These are phyloP conservation scores for Prietella phreatophila DNA, from an alignment of 2,113 vertebrate genomes.

Conservation along the genomic window DNA sequence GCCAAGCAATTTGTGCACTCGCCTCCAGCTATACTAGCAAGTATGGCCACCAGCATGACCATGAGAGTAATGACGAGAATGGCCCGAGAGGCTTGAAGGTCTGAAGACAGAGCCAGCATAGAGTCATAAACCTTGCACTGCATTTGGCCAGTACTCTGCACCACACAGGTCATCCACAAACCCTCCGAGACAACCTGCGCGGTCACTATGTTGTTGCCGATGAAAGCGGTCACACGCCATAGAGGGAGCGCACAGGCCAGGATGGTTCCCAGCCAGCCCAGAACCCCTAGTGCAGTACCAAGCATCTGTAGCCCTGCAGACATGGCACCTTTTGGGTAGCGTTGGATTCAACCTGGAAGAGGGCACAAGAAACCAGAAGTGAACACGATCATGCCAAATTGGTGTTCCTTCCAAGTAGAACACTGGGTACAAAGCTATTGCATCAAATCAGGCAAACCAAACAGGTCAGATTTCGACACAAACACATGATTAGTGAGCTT, in stretches of 20 bases:
- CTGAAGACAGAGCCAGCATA: constrained; percentile 73
- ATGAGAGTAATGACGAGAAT: constrained; percentile 75
- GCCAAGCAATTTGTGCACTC: constrained; percentile 80
- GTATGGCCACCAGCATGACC: constrained; percentile 67
- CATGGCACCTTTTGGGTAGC: constrained; percentile 19
- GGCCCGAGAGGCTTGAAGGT: constrained; percentile 79
- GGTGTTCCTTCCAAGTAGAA: not conserved
- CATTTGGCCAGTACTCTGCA: constrained; percentile 77
- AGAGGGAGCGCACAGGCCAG: constrained; percentile 77
- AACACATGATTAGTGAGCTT: not conserved
- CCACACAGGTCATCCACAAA: constrained; percentile 77
- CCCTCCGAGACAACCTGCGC: constrained; percentile 69
- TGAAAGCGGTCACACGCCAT: constrained; percentile 80
- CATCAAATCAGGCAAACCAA: not conserved
- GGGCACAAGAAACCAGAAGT: not conserved
- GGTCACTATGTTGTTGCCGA: constrained; percentile 79
- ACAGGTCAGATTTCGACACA: not conserved
- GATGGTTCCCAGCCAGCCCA: constrained; percentile 77
- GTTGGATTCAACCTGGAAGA: not conserved
- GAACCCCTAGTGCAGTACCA: constrained; percentile 67
- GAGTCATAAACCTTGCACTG: constrained; percentile 78
- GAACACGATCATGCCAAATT: not conserved
- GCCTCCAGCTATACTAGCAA: constrained; percentile 77
- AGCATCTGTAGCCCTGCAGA: constrained; percentile 80
- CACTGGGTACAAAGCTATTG: not conserved